Conservation (phyloP, 2,113 vertebrate species). For the Xerus inauris region DNA sequence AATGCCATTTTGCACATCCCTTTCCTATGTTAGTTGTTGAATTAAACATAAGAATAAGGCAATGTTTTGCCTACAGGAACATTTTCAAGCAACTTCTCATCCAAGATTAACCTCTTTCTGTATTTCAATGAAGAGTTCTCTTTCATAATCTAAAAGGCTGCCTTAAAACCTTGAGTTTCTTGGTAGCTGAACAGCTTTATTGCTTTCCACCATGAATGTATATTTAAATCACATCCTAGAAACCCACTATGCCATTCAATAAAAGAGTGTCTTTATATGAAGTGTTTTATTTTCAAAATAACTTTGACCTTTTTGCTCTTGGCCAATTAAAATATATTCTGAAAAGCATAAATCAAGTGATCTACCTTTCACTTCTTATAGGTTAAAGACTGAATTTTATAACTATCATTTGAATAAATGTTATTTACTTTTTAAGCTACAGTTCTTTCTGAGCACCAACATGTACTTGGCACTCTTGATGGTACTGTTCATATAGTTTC, state of each 20-base stretch:
- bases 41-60: not conserved
- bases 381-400: not conserved
- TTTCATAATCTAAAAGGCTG: not conserved
- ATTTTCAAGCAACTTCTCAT: not conserved
- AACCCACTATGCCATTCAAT: not conserved
- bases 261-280: slow-evolving; percentile 23
- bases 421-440: not conserved
- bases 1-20: not conserved
- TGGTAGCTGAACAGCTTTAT: not conserved
- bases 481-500: not conserved
- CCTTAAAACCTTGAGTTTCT: not conserved
- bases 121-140: not conserved
- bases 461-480: not conserved
- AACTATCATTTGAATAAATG: not conserved
- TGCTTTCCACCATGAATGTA: not conserved
- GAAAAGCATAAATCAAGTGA: not conserved
- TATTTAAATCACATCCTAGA: not conserved
- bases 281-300: slow-evolving; percentile 29
- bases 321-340: not conserved
- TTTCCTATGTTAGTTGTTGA: not conserved
- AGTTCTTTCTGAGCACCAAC: slow-evolving; percentile 5
- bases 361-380: not conserved
- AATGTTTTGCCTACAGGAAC: not conserved
- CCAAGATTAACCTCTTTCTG: not conserved
- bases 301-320: slow-evolving; percentile 34